Evolutionary conservation across 2,888 invertebrate genomes (phyloP).

Genomic region (Dynastes grantii): DNA sequence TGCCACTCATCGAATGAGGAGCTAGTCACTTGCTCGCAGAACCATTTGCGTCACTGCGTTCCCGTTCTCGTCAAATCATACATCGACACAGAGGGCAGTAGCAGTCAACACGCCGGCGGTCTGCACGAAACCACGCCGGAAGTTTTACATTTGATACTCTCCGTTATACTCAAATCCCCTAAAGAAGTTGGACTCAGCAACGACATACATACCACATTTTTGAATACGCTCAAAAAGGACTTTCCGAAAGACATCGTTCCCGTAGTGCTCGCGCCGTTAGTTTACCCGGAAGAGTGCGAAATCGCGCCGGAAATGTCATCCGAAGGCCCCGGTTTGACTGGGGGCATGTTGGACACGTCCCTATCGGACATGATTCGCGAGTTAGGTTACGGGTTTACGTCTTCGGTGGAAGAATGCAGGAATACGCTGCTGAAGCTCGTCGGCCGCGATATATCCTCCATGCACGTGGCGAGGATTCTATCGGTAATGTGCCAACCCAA

Average conservation of each 20-base stretch:
- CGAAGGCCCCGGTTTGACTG: slow-evolving; percentile 75
- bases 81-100: slow-evolving; percentile 85
- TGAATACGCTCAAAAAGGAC: slow-evolving; percentile 87
- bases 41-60: slow-evolving; percentile 86
- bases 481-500: slow-evolving; percentile 91
- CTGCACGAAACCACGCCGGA: slow-evolving; percentile 93
- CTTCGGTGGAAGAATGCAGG: slow-evolving; percentile 90
- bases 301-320: slow-evolving; percentile 78
- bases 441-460: slow-evolving; percentile 86
- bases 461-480: slow-evolving; percentile 88
- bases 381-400: slow-evolving; percentile 92
- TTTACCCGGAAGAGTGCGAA: slow-evolving; percentile 86
- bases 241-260: slow-evolving; percentile 92
- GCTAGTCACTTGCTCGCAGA: slow-evolving; percentile 81
- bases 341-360: slow-evolving; percentile 82
- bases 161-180: slow-evolving; percentile 76
- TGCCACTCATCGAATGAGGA: slow-evolving; percentile 87
- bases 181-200: slow-evolving; percentile 77
- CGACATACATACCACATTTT: slow-evolving; percentile 86
- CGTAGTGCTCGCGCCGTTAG: slow-evolving; percentile 89
- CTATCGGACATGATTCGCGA: slow-evolving; percentile 93
- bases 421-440: slow-evolving; percentile 87
- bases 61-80: slow-evolving; percentile 90
- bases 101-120: slow-evolving; percentile 82
- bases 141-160: slow-evolving; percentile 87